phyloP scores from a whole-genome alignment of 2,888 invertebrate species.

The Glaucopsyche alexis region DNA sequence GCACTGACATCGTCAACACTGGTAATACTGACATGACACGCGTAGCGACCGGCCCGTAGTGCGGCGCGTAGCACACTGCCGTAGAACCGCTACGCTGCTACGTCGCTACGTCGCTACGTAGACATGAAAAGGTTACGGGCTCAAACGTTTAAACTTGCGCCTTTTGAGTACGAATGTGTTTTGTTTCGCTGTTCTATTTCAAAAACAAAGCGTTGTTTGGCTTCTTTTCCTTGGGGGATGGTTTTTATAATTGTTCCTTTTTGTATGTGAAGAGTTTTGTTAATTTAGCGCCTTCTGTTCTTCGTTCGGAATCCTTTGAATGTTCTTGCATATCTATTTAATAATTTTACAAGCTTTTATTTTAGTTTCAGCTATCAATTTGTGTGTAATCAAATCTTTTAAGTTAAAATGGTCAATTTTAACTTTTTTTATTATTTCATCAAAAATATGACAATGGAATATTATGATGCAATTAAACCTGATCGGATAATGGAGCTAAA shows the following conservation, averaged over 20 bases:
- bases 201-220: constrained; percentile 63
- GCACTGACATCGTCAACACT: constrained; percentile 13
- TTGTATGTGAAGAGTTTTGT: constrained; percentile 34
- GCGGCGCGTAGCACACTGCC: constrained; percentile 60
- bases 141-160: constrained; percentile 69
- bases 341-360: too few relatives aligned
- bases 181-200: constrained; percentile 63
- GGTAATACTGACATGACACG: neutral
- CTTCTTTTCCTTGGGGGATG: constrained; percentile 46
- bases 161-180: constrained; percentile 71
- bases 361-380: too few relatives aligned
- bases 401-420: too few relatives aligned
- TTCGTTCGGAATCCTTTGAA: neutral
- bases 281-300: constrained; percentile 19
- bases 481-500: too few relatives aligned
- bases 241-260: constrained; percentile 37
- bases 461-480: too few relatives aligned
- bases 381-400: too few relatives aligned
- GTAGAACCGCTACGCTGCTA: constrained; percentile 53
- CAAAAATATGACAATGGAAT: too few relatives aligned
- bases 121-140: constrained; percentile 68
- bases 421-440: too few relatives aligned
- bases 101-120: constrained; percentile 48
- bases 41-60: constrained; percentile 51
- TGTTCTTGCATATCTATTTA: neutral